Percentiles rank a stretch among this genome's conserved stretches.
Conservation (phyloP, 2,797 vertebrate genomes). For the Coracias cyanogaster region DNA sequence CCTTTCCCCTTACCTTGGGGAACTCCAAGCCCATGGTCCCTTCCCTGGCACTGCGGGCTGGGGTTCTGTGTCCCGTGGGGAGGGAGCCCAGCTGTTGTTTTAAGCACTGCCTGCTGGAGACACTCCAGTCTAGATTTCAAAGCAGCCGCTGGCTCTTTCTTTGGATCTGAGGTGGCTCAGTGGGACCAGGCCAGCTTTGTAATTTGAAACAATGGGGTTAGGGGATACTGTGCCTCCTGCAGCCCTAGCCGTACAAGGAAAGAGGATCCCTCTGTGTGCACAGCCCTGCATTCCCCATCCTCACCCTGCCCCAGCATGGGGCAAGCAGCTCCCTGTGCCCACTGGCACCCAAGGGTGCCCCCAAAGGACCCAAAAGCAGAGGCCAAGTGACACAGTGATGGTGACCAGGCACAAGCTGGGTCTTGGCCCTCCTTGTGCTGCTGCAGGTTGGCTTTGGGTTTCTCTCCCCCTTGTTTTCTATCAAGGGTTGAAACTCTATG, state of each 20-base stretch:
- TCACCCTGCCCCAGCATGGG: not conserved
- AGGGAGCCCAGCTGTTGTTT: slow-evolving; percentile 59
- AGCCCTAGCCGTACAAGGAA: not conserved
- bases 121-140: slow-evolving; percentile 64
- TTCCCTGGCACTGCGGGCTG: not conserved
- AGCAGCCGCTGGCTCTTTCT: slow-evolving; percentile 16
- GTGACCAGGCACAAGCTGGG: not conserved
- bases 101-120: slow-evolving; percentile 24
- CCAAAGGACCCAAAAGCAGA: accelerated
- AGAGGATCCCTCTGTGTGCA: not conserved
- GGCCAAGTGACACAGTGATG: not conserved
- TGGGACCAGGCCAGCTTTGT: slow-evolving; percentile 44
- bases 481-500: slow-evolving; percentile 41
- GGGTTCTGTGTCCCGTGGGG: not conserved
- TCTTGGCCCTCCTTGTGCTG: not conserved
- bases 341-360: not conserved
- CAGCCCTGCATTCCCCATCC: not conserved
- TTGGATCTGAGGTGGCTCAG: slow-evolving; percentile 44
- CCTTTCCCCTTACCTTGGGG: not conserved
- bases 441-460: slow-evolving; percentile 23
- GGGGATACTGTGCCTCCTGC: not conserved
- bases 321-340: not conserved
- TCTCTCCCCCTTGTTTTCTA: slow-evolving; percentile 41
- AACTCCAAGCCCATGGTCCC: not conserved
- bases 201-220: slow-evolving; percentile 67